A percentile compares a stretch with the other conserved stretches of the same genome.
Evolutionary conservation across 1,140 invertebrate species (phyloP).

Genomic region (Papilio aristodemus): DNA sequence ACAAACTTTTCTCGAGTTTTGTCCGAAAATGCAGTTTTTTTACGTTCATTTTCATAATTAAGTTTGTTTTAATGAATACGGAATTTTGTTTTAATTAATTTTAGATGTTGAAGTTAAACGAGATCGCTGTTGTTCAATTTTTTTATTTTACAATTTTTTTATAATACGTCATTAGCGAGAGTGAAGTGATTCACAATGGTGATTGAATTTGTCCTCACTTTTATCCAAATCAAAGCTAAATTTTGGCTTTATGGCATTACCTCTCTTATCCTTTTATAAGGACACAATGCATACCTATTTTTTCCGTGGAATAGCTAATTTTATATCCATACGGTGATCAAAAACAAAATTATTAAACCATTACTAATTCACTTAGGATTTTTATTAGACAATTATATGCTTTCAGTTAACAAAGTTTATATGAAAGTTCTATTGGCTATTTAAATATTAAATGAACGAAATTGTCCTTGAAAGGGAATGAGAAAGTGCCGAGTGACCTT

Average conservation of each 20-base stretch:
- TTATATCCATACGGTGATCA: too few relatives aligned
- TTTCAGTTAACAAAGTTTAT: neutral
- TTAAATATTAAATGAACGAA: constrained; percentile 5
- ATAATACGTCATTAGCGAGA: too few relatives aligned
- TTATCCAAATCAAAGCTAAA: too few relatives aligned
- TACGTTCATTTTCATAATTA: constrained; percentile 26
- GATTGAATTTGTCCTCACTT: too few relatives aligned
- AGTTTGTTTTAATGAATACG: constrained; percentile 29
- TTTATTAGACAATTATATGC: too few relatives aligned
- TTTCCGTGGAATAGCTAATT: too few relatives aligned
- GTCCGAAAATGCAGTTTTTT: constrained; percentile 28
- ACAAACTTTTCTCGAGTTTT: constrained; percentile 23
- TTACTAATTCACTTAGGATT: too few relatives aligned
- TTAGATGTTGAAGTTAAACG: constrained; percentile 4
- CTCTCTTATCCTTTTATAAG: too few relatives aligned
- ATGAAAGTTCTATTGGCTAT: neutral
- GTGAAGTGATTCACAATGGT: too few relatives aligned
- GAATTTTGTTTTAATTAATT: constrained; percentile 20
- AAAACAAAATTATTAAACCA: neutral
- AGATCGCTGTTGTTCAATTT: neutral
- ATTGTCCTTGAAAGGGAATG: constrained; percentile 1
- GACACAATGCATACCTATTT: too few relatives aligned
- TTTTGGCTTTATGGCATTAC: too few relatives aligned
- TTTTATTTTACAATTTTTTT: neutral
- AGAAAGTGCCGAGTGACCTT: constrained; percentile 15